Evolutionary conservation across 2,888 invertebrate genomes (phyloP).

Genomic region (Candidula unifasciata): DNA sequence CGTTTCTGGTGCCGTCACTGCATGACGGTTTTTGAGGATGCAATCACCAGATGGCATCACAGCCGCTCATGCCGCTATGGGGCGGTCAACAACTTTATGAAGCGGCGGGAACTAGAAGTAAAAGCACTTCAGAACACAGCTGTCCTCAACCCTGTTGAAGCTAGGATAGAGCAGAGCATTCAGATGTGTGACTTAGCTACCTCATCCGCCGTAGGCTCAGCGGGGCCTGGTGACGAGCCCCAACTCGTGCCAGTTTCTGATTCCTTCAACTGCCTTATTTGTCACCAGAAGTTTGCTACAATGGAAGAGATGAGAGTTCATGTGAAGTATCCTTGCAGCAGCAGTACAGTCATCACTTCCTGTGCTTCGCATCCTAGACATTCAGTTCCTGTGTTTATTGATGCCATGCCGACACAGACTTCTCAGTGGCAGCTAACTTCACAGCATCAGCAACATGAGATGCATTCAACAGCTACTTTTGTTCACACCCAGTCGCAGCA

Average conservation of each 20-base stretch:
- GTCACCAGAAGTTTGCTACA: constrained; percentile 62
- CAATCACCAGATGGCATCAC: constrained; percentile 72
- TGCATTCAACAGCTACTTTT: not conserved
- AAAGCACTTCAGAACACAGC: constrained; percentile 56
- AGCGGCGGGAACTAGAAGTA: constrained; percentile 56
- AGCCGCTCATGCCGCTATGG: constrained; percentile 66
- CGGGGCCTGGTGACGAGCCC: not conserved
- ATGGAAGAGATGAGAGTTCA: constrained; percentile 68
- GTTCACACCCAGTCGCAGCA: not conserved
- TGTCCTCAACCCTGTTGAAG: constrained; percentile 49
- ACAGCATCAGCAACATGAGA: constrained; percentile 2
- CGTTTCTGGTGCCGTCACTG: constrained; percentile 74
- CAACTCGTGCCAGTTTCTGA: constrained; percentile 6
- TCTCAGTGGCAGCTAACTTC: constrained; percentile 16
- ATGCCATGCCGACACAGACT: constrained; percentile 23
- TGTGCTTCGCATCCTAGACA: constrained; percentile 41
- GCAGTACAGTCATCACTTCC: constrained; percentile 45
- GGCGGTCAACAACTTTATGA: constrained; percentile 53
- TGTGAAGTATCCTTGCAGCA: constrained; percentile 67
- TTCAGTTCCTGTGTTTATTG: constrained; percentile 46
- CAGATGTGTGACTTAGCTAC: constrained; percentile 46
- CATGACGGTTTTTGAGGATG: constrained; percentile 73
- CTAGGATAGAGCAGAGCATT: constrained; percentile 46
- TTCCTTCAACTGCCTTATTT: constrained; percentile 61
- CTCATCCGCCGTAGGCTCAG: not conserved